A percentile compares a stretch with the other conserved stretches of the same genome.
phyloP scores from a whole-genome alignment of 1,140 invertebrate species.

The Solenopsis fugax region DNA sequence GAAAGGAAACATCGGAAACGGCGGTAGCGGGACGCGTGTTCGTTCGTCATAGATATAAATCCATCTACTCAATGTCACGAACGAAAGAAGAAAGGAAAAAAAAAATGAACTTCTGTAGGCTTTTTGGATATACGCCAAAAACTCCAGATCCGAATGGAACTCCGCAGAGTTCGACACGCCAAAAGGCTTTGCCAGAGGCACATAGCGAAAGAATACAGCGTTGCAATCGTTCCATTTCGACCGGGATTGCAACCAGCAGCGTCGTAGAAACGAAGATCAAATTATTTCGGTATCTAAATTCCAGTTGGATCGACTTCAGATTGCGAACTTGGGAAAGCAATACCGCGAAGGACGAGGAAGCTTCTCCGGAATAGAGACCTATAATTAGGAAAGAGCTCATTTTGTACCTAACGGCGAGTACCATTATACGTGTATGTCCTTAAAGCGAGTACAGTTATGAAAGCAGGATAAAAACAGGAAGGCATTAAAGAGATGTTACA shows the following conservation, averaged over 20 bases:
- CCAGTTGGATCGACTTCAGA: conserved; percentile 15
- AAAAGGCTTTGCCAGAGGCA: conserved; percentile 25
- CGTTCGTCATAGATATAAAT: conserved; percentile 47
- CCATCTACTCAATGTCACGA: conserved; percentile 50
- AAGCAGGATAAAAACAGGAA: conserved; percentile 3
- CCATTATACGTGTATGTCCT: background rate
- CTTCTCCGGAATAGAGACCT: background rate
- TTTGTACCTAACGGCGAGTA: background rate
- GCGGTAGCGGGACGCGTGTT: background rate
- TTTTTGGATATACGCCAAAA: conserved; percentile 51
- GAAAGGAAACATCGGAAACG: conserved; percentile 32
- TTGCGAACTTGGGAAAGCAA: conserved; percentile 14
- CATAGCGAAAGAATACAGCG: conserved; percentile 13
- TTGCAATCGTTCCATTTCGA: conserved; percentile 18
- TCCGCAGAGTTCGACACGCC: conserved; percentile 9
- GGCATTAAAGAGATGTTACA: background rate
- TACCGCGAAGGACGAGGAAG: background rate
- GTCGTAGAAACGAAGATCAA: conserved; percentile 22
- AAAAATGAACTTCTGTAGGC: conserved; percentile 16
- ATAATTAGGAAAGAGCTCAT: conserved; percentile 33
- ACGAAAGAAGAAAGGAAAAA: background rate
- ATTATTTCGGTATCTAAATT: conserved; percentile 51
- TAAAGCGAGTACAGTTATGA: conserved; percentile 10
- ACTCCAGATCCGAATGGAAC: background rate
- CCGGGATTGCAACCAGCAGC: background rate